These are phyloP conservation scores for Podarcis lilfordi DNA, from an alignment of 2,797 vertebrate genomes.

Conservation along the genomic window DNA sequence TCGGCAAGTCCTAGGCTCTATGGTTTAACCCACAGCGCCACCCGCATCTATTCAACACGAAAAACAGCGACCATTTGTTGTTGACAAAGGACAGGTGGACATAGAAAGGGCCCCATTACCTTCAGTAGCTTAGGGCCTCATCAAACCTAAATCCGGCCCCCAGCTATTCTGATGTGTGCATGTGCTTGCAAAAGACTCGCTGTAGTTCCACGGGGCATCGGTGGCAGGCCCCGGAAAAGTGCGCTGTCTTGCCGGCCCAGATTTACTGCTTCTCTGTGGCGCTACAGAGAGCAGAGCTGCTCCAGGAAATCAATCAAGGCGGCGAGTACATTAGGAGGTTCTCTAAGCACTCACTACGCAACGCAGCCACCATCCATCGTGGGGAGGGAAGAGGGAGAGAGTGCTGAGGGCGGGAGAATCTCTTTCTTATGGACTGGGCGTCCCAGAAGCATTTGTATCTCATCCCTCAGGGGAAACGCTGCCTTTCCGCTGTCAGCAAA, in stretches of 20 bases:
- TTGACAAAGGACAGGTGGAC: no score
- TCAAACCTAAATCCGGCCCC: no score
- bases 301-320: conserved; percentile 15
- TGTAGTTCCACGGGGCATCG: no score
- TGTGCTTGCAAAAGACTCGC: neutral
- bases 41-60: no score
- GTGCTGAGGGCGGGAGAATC: neutral
- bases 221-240: neutral
- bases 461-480: neutral
- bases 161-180: neutral
- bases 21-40: no score
- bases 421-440: neutral
- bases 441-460: neutral
- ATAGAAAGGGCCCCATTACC: no score
- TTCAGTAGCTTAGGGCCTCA: no score
- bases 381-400: neutral
- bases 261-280: neutral
- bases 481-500: conserved; percentile 10
- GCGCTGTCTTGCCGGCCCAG: neutral
- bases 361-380: neutral
- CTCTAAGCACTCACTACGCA: neutral
- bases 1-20: no score
- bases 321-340: conserved; percentile 20
- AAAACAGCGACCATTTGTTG: no score
- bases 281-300: neutral